Conservation (phyloP, 2,797 vertebrate species). For the Danio kyathit region DNA sequence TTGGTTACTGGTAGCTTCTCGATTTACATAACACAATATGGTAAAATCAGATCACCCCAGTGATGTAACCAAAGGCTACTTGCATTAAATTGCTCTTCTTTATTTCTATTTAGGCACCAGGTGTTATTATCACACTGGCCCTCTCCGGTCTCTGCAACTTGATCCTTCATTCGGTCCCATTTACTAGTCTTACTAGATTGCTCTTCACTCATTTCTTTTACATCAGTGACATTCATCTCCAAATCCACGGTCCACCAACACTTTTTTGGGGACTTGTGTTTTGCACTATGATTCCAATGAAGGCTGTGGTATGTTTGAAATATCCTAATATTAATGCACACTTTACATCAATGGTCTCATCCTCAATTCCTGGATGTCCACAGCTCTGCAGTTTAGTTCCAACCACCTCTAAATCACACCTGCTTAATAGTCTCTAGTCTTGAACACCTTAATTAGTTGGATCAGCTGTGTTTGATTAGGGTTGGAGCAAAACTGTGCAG, state of each 20-base stretch:
- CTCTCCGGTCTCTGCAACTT: constrained; percentile 65
- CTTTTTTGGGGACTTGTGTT: constrained; percentile 58
- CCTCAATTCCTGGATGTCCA: too few species aligned
- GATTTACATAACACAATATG: constrained; percentile 30
- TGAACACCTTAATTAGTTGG: too few species aligned
- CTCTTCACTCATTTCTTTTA: constrained; percentile 50
- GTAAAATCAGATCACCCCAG: constrained; percentile 7
- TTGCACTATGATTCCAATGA: constrained; percentile 63
- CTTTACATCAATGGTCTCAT: background rate
- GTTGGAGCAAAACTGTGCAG: too few species aligned
- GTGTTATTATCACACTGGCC: constrained; percentile 69
- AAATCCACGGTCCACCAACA: background rate
- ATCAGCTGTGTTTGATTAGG: too few species aligned
- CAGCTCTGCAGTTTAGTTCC: too few species aligned
- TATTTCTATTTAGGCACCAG: constrained; percentile 70
- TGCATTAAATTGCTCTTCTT: constrained; percentile 30
- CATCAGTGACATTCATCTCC: constrained; percentile 18
- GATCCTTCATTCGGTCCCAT: constrained; percentile 57
- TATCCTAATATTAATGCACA: background rate
- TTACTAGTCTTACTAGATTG: constrained; percentile 54
- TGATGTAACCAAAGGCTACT: constrained; percentile 9
- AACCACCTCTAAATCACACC: too few species aligned
- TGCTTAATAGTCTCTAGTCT: too few species aligned
- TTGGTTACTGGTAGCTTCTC: constrained; percentile 73
- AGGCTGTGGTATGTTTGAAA: constrained; percentile 72